Conservation (phyloP, 2,797 vertebrate species). For the Prunella strophiata region DNA sequence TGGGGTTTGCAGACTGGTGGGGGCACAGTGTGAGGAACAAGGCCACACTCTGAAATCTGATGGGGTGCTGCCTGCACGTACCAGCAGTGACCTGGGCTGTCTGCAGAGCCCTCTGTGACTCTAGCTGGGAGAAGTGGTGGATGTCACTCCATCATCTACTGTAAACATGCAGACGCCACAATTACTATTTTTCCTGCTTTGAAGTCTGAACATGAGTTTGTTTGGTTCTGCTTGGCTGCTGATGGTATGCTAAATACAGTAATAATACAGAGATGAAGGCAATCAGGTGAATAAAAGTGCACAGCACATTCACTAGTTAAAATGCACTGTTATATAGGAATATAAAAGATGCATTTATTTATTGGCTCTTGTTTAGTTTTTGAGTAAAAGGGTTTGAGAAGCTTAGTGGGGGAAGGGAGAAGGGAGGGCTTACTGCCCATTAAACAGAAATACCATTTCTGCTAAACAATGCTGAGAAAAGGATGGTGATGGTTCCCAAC, state of each 20-base stretch:
- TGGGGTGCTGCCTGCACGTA: not conserved
- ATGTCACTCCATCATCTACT: constrained; percentile 58
- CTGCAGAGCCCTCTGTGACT: constrained; percentile 11
- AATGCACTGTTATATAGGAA: constrained; percentile 41
- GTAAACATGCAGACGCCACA: constrained; percentile 81
- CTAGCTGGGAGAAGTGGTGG: constrained; percentile 10
- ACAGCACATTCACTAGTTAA: constrained; percentile 45
- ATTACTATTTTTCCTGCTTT: constrained; percentile 77
- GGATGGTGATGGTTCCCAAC: not conserved
- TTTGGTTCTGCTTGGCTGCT: constrained; percentile 84
- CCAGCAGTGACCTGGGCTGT: constrained; percentile 31
- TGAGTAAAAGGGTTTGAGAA: constrained; percentile 43
- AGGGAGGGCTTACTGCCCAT: not conserved
- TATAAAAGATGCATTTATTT: constrained; percentile 61
- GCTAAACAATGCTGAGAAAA: not conserved
- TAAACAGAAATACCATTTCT: constrained; percentile 14
- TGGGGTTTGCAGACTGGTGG: not conserved
- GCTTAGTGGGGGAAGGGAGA: not conserved
- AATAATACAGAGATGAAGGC: constrained; percentile 56
- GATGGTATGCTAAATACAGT: constrained; percentile 76
- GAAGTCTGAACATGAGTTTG: constrained; percentile 81
- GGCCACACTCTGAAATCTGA: too few species aligned
- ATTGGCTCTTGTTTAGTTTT: constrained; percentile 37
- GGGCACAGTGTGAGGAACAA: not conserved
- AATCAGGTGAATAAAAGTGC: constrained; percentile 65